These are phyloP conservation scores for Narcine bancroftii DNA, from an alignment of 2,113 vertebrate species.

Conservation along the genomic window DNA sequence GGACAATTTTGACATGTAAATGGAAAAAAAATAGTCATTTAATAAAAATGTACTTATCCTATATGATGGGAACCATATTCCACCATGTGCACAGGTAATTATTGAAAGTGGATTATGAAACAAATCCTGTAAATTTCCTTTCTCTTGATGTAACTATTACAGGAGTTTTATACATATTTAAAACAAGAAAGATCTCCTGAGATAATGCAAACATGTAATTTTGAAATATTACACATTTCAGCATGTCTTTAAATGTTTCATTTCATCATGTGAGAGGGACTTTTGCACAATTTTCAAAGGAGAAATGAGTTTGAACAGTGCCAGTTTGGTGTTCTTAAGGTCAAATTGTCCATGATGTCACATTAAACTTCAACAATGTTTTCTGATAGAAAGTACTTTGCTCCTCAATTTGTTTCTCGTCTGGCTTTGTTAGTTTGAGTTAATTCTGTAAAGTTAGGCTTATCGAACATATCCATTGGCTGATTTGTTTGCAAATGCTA, in stretches of 20 bases:
- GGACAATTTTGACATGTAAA: background rate
- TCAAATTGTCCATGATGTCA: background rate
- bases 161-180: too few relatives aligned
- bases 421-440: background rate
- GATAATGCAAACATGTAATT: background rate
- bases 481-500: background rate
- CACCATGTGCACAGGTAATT: background rate
- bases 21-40: background rate
- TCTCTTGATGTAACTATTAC: background rate
- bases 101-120: conserved; percentile 2
- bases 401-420: background rate
- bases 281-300: background rate
- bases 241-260: background rate
- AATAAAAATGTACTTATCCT: background rate
- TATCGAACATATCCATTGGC: background rate
- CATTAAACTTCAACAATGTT: background rate
- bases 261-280: background rate
- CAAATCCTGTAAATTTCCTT: background rate
- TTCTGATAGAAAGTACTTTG: background rate
- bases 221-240: background rate
- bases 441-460: background rate
- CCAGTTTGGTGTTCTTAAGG: background rate
- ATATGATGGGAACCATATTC: background rate
- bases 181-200: background rate
- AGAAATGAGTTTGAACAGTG: background rate